Conservation (phyloP, 2,888 invertebrate species). For the Stegophylla sp. region DNA sequence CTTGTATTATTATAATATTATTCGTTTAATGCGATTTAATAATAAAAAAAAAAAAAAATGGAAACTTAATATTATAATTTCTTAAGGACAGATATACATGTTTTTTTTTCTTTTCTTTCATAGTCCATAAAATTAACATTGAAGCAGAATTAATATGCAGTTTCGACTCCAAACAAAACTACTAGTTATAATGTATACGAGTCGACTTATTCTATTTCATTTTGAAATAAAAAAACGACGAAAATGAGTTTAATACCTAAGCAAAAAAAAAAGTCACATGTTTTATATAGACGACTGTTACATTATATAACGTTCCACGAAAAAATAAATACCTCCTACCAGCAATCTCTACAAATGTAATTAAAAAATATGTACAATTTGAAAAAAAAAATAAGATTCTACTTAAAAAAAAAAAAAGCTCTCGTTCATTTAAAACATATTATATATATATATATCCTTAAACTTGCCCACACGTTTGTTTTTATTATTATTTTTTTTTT, state of each 20-base stretch:
- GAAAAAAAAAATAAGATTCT: constrained; percentile 27
- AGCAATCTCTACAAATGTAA: not conserved
- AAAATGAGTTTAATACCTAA: not conserved
- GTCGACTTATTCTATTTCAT: not conserved
- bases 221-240: constrained; percentile 1
- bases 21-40: not conserved
- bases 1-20: not conserved
- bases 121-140: constrained; percentile 2
- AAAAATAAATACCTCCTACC: constrained; percentile 1
- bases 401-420: not conserved
- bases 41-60: constrained; percentile 13
- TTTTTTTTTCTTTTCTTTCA: constrained; percentile 34
- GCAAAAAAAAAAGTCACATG: not conserved
- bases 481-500: not conserved
- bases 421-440: not conserved
- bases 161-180: constrained; percentile 14
- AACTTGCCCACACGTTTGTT: too few species aligned
- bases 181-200: not conserved
- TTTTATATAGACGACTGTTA: not conserved
- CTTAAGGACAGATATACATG: constrained; percentile 19
- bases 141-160: not conserved
- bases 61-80: constrained; percentile 12
- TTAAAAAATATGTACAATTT: constrained; percentile 2
- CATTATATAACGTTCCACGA: not conserved
- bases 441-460: not conserved